phyloP scores from a whole-genome alignment of 2,888 invertebrate genomes.

The Mythimna ferrago region DNA sequence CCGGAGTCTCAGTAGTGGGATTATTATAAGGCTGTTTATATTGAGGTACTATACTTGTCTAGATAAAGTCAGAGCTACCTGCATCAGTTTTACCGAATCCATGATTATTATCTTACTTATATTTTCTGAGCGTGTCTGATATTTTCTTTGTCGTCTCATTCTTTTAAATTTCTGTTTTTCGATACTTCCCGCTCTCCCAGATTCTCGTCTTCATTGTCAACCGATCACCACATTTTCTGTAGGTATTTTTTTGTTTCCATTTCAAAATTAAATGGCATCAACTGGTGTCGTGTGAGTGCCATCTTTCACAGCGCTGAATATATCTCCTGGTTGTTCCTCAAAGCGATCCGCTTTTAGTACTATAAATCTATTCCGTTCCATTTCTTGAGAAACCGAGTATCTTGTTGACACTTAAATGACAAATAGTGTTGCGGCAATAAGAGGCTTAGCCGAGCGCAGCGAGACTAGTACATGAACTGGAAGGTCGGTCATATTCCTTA shows the following conservation, averaged over 20 bases:
- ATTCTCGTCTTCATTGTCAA: no score
- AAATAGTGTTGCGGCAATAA: conserved; percentile 71
- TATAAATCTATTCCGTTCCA: conserved; percentile 12
- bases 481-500: conserved; percentile 34
- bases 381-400: conserved; percentile 24
- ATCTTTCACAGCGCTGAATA: background rate
- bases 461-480: conserved; percentile 51
- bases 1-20: no score
- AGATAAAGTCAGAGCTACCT: no score
- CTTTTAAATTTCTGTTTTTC: no score
- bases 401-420: conserved; percentile 65
- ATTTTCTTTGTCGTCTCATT: no score
- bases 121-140: no score
- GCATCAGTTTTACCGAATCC: no score
- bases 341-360: background rate
- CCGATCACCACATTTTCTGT: background rate
- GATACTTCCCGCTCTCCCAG: no score
- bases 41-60: no score
- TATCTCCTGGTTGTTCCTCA: no score
- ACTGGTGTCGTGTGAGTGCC: background rate
- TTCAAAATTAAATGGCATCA: background rate
- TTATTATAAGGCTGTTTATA: no score
- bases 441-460: conserved; percentile 70
- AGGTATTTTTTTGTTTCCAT: background rate
- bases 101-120: no score